These are phyloP conservation scores for Neopipo cinnamomea DNA, from an alignment of 2,113 vertebrate species.

Conservation along the genomic window DNA sequence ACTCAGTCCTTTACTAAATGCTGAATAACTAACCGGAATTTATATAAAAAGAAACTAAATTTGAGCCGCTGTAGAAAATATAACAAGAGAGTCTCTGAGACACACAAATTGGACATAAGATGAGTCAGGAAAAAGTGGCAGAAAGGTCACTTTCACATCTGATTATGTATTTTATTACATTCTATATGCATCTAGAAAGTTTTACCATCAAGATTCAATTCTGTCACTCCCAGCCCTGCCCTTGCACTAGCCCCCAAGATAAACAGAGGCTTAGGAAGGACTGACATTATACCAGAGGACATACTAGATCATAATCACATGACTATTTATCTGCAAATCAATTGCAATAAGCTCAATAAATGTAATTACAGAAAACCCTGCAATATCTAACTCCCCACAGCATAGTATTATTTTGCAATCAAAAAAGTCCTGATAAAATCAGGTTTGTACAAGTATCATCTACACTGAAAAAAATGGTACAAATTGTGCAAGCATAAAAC, in stretches of 20 bases:
- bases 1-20: neutral
- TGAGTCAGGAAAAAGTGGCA: neutral
- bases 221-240: neutral
- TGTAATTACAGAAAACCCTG: neutral
- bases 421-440: neutral
- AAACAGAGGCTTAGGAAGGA: neutral
- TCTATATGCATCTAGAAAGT: neutral
- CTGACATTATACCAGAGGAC: neutral
- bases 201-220: neutral
- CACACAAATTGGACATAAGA: neutral
- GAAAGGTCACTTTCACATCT: neutral
- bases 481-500: neutral
- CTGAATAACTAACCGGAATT: neutral
- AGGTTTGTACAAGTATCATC: neutral
- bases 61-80: neutral
- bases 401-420: neutral
- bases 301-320: neutral
- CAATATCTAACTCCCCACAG: neutral
- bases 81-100: neutral
- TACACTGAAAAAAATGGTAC: neutral
- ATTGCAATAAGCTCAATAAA: conserved; percentile 4
- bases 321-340: neutral
- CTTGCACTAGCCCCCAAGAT: neutral
- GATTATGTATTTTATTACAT: neutral
- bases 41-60: neutral